These are phyloP conservation scores for Lacanobia oleracea DNA, from an alignment of 2,888 invertebrate species.

Conservation along the genomic window DNA sequence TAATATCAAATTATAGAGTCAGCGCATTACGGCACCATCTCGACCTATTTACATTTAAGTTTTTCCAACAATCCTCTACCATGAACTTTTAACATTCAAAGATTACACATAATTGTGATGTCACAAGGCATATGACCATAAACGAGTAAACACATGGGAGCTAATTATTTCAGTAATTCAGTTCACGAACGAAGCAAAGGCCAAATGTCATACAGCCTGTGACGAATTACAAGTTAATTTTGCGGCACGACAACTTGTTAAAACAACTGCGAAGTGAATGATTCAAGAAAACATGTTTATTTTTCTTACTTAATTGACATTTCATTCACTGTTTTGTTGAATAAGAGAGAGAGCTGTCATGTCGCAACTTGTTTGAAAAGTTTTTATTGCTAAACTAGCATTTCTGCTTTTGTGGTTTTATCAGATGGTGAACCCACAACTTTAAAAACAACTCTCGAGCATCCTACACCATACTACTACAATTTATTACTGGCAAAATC, in stretches of 20 bases:
- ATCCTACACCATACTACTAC: too few species aligned
- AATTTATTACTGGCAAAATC: not conserved
- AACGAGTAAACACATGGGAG: constrained; percentile 27
- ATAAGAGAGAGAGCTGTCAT: not conserved
- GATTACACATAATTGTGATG: constrained; percentile 44
- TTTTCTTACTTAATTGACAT: constrained; percentile 18
- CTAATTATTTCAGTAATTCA: constrained; percentile 65
- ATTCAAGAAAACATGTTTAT: constrained; percentile 13
- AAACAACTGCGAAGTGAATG: constrained; percentile 4
- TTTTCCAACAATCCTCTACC: not conserved
- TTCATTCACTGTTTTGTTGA: constrained; percentile 15
- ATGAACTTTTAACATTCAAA: constrained; percentile 44
- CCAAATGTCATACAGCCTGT: constrained; percentile 53
- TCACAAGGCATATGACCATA: constrained; percentile 44
- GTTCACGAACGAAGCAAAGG: constrained; percentile 62
- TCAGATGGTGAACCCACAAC: not conserved
- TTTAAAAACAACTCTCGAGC: too few species aligned
- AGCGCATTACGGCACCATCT: not conserved
- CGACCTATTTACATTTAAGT: not conserved
- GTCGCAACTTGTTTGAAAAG: not conserved
- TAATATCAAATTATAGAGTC: too few species aligned
- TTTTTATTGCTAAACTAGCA: not conserved
- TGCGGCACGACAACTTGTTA: constrained; percentile 25
- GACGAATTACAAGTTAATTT: constrained; percentile 55
- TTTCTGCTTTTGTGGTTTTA: not conserved